Conservation (phyloP, 2,113 vertebrate species). For the Talpa occidentalis region DNA sequence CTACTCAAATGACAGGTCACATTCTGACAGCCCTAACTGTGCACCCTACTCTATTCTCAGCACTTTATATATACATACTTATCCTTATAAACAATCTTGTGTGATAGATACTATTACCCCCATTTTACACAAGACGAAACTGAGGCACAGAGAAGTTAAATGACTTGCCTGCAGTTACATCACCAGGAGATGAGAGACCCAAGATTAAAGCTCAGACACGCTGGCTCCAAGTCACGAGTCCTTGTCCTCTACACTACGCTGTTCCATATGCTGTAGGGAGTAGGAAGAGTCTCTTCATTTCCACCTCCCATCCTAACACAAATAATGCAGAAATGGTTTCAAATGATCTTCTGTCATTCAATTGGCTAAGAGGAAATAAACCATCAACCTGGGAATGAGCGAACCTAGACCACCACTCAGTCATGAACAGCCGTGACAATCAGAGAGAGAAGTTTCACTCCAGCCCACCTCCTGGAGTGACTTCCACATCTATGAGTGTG, state of each 20-base stretch:
- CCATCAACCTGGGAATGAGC: background rate
- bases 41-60: background rate
- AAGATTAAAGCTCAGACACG: background rate
- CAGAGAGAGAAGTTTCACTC: background rate
- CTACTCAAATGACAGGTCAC: background rate
- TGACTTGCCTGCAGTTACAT: background rate
- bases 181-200: background rate
- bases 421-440: background rate
- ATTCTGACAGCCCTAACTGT: background rate
- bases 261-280: background rate
- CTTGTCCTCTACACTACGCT: background rate
- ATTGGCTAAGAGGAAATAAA: background rate
- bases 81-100: background rate
- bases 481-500: background rate
- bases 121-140: background rate
- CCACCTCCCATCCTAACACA: background rate
- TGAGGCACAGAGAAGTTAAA: background rate
- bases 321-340: background rate
- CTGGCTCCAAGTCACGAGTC: background rate
- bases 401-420: background rate
- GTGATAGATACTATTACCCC: background rate
- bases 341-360: background rate
- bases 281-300: background rate
- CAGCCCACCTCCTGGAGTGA: background rate
- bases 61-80: background rate